Percentiles rank a stretch among this genome's conserved stretches.
Evolutionary conservation across 53 echinoderm and acorn worm genomes (phyloP).

Genomic region (Astropecten irregularis): DNA sequence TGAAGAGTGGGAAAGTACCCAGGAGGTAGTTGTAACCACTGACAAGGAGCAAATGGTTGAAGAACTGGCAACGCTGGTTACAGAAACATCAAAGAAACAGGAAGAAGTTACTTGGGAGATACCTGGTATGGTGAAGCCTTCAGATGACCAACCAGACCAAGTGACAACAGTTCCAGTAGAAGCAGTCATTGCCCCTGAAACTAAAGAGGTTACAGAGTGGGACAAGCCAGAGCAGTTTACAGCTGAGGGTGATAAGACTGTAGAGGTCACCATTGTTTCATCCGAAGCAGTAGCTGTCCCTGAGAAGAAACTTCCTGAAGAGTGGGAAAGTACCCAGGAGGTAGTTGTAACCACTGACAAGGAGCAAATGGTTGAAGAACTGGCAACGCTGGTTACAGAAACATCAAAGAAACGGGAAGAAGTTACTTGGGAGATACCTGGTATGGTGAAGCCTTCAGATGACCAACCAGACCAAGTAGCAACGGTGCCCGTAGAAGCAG

Average conservation of each 20-base stretch:
- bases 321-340: slow-evolving; percentile 28
- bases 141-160: slow-evolving; percentile 20
- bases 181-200: slow-evolving; percentile 48
- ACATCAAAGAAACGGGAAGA: slow-evolving; percentile 46
- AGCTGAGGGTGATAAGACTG: background rate
- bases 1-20: slow-evolving; percentile 40
- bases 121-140: slow-evolving; percentile 16
- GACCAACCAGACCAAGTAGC: slow-evolving; percentile 1
- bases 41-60: slow-evolving; percentile 26
- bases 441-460: slow-evolving; percentile 13
- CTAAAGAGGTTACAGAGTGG: slow-evolving; percentile 19
- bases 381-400: slow-evolving; percentile 25
- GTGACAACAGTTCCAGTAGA: slow-evolving; percentile 31
- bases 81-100: slow-evolving; percentile 51
- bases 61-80: slow-evolving; percentile 12
- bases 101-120: slow-evolving; percentile 26
- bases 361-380: slow-evolving; percentile 52
- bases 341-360: slow-evolving; percentile 35
- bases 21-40: background rate
- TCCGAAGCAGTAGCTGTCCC: slow-evolving; percentile 51
- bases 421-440: slow-evolving; percentile 47
- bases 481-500: slow-evolving; percentile 41
- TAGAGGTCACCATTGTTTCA: slow-evolving; percentile 9
- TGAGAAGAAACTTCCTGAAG: slow-evolving; percentile 48
- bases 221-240: slow-evolving; percentile 51